Evolutionary conservation across 2,113 vertebrate species (phyloP).

Genomic region (Syngnathus typhle): DNA sequence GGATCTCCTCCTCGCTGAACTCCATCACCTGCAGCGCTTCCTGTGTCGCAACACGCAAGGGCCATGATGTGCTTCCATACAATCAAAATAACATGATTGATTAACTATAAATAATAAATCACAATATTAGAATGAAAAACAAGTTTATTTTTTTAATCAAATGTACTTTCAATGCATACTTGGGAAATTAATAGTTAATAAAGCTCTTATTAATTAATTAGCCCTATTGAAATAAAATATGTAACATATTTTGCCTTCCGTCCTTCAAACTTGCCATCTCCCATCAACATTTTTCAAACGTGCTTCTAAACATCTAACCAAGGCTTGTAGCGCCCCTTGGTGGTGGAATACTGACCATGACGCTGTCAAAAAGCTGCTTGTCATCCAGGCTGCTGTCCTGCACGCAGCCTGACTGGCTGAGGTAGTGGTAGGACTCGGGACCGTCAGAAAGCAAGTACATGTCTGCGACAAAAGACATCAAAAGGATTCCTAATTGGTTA

Average conservation of each 20-base stretch:
- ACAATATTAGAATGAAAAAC: too few species aligned
- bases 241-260: too few species aligned
- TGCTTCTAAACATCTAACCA: too few species aligned
- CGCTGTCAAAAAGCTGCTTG: constrained; percentile 77
- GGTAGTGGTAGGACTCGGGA: constrained; percentile 77
- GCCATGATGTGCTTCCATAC: not conserved
- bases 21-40: constrained; percentile 84
- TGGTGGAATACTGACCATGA: constrained; percentile 76
- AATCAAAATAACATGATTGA: not conserved
- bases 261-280: not conserved
- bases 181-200: too few species aligned
- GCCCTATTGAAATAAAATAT: too few species aligned
- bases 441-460: constrained; percentile 75
- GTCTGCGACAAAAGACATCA: constrained; percentile 64
- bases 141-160: too few species aligned
- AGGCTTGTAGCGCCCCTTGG: not conserved
- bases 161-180: too few species aligned
- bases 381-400: constrained; percentile 79
- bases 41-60: constrained; percentile 47
- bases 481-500: not conserved
- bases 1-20: constrained; percentile 83
- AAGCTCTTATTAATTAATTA: too few species aligned
- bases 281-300: not conserved
- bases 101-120: too few species aligned
- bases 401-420: constrained; percentile 82